phyloP scores from a whole-genome alignment of 64 coral and sea anemone genomes.

The Acropora yongei region DNA sequence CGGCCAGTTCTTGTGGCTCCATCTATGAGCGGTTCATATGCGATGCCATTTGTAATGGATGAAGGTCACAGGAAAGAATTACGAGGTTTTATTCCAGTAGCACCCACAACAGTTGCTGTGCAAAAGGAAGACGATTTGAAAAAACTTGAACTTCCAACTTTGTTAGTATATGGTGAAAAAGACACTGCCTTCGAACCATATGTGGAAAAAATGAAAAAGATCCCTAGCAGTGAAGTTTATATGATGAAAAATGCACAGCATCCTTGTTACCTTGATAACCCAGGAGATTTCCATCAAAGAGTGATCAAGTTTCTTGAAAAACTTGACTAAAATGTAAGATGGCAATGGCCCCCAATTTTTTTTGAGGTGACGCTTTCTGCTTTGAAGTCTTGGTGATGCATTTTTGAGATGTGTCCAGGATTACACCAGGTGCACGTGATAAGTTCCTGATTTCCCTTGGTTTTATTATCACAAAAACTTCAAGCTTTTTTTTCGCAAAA shows the following conservation, averaged over 20 bases:
- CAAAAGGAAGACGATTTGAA: conserved; percentile 44
- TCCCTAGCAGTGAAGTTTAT: conserved; percentile 67
- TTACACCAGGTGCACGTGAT: too few species aligned
- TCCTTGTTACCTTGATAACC: conserved; percentile 87
- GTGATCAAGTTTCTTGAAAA: conserved; percentile 75
- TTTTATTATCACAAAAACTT: too few species aligned
- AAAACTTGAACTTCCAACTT: conserved; percentile 46
- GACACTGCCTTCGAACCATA: conserved; percentile 9
- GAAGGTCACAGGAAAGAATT: conserved; percentile 18
- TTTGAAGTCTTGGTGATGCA: too few species aligned
- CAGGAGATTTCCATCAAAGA: conserved; percentile 68
- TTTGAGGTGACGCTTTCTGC: too few species aligned
- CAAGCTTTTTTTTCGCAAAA: too few species aligned
- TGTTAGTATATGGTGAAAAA: conserved; percentile 83
- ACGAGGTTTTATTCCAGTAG: conserved; percentile 80
- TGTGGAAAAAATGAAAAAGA: conserved; percentile 60
- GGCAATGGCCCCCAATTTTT: not conserved
- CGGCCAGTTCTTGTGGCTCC: conserved; percentile 81
- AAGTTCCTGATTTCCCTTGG: too few species aligned
- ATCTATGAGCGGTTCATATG: conserved; percentile 84
- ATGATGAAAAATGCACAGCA: conserved; percentile 77
- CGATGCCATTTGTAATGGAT: conserved; percentile 75
- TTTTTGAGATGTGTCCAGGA: too few species aligned
- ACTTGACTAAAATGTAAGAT: not conserved
- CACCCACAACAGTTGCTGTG: conserved; percentile 59